A percentile compares a stretch with the other conserved stretches of the same genome.
Conservation (phyloP, 2,113 vertebrate genomes). For the Podiceps cristatus region DNA sequence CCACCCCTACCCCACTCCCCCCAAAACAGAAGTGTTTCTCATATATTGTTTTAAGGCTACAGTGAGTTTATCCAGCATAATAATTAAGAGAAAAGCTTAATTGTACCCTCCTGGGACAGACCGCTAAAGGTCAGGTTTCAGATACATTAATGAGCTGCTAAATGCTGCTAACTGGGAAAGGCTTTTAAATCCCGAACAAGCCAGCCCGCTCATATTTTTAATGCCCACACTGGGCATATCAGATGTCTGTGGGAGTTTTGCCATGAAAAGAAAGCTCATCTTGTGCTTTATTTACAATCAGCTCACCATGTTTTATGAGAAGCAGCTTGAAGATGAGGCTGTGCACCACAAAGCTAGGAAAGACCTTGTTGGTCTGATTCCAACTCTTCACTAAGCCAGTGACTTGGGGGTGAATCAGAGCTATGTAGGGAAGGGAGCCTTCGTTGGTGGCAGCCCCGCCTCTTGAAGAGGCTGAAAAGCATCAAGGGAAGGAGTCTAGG, state of each 20-base stretch:
- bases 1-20: no score
- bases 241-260: not conserved
- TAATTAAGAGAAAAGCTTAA: constrained; percentile 19
- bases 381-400: not conserved
- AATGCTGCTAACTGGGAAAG: constrained; percentile 13
- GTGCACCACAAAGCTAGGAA: not conserved
- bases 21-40: not conserved
- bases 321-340: not conserved
- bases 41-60: not conserved
- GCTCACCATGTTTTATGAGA: not conserved
- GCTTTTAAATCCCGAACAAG: not conserved
- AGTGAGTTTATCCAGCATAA: not conserved
- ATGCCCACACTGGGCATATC: not conserved
- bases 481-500: not conserved
- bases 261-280: not conserved
- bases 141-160: constrained; percentile 28
- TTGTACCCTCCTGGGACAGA: not conserved
- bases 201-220: not conserved
- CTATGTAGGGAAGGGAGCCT: fast-evolving
- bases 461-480: not conserved
- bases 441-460: fast-evolving
- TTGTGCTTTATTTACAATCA: not conserved
- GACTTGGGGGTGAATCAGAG: not conserved
- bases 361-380: not conserved
- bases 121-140: constrained; percentile 31